Evolutionary conservation across 2,797 vertebrate genomes (phyloP).

Genomic region (Tympanoctomys barrerae): DNA sequence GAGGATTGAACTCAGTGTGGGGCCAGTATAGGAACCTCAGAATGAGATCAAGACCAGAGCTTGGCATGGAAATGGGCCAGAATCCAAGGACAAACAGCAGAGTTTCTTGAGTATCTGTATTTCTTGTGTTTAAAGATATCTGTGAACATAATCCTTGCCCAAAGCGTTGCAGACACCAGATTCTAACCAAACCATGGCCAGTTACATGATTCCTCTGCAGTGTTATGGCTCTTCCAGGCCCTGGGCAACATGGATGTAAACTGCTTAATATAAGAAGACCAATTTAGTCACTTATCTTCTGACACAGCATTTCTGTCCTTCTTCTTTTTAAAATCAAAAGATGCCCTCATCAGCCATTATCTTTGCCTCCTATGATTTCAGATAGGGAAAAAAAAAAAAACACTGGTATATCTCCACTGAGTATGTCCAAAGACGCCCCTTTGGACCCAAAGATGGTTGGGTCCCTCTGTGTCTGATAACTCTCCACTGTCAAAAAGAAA

Average conservation of each 20-base stretch:
- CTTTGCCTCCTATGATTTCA: neutral
- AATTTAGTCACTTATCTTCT: neutral
- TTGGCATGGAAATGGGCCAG: neutral
- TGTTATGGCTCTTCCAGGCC: neutral
- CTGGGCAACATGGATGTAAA: neutral
- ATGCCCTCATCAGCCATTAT: neutral
- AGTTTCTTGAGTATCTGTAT: neutral
- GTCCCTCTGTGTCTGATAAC: neutral
- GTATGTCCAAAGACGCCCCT: neutral
- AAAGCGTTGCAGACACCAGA: neutral
- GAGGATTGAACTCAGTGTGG: neutral
- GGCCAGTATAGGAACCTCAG: neutral
- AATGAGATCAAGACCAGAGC: neutral
- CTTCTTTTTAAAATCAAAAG: neutral
- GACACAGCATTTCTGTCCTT: neutral
- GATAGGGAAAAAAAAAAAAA: neutral
- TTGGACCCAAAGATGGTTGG: neutral
- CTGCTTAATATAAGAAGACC: neutral
- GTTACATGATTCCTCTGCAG: neutral
- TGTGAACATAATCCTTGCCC: neutral
- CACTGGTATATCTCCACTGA: neutral
- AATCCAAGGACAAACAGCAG: neutral
- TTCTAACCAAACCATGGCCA: fast-evolving
- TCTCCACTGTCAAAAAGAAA: neutral
- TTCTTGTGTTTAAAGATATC: neutral